Evolutionary conservation across 2,797 vertebrate genomes (phyloP).

Genomic region (Gallinago nigripennis): DNA sequence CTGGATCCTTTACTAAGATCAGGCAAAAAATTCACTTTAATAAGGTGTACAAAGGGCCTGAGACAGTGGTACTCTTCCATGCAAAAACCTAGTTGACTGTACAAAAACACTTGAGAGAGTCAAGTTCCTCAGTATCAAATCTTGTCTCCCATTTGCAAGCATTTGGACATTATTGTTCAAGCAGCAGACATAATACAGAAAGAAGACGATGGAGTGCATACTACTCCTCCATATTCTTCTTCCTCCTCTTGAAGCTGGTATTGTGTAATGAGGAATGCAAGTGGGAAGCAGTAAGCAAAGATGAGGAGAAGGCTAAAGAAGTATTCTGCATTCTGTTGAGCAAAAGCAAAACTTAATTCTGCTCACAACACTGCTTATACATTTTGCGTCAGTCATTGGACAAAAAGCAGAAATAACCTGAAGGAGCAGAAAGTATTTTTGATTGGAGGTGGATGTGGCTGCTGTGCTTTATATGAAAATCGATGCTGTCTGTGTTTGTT

Average conservation of each 20-base stretch:
- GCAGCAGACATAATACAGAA: neutral
- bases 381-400: neutral
- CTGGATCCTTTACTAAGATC: neutral
- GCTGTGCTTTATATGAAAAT: neutral
- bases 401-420: neutral
- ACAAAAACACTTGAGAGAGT: neutral
- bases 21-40: neutral
- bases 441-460: neutral
- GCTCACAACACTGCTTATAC: neutral
- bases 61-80: neutral
- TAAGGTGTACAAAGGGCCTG: neutral
- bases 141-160: neutral
- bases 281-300: neutral
- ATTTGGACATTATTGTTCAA: neutral
- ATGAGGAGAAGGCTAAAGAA: neutral
- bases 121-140: neutral
- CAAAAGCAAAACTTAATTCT: neutral
- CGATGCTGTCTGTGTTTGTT: neutral
- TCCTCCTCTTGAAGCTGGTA: neutral
- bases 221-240: neutral
- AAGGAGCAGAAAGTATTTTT: neutral
- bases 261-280: neutral
- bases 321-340: neutral
- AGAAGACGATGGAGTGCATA: fast-evolving
- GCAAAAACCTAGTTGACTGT: neutral